Conservation (phyloP, 2,888 invertebrate species). For the Stratiomys singularior region DNA sequence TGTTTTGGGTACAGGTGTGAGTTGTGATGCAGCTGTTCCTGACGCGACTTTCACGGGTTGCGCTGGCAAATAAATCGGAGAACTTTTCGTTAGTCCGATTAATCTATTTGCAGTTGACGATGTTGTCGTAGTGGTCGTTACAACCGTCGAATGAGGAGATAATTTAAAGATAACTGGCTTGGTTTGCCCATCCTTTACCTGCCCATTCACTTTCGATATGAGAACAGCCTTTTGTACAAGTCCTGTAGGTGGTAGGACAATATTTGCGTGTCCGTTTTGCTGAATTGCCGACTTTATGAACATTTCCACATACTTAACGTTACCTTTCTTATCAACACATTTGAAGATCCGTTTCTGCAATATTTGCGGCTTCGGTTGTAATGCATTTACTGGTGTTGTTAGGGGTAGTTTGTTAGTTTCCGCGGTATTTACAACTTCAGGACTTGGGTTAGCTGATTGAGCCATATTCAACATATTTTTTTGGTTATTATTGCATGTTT, state of each 20-base stretch:
- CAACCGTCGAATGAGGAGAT: not conserved
- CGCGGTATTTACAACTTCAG: not conserved
- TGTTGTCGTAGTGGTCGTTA: not conserved
- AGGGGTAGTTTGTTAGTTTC: not conserved
- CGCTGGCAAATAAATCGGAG: not conserved
- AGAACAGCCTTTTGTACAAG: constrained; percentile 3
- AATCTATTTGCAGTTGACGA: not conserved
- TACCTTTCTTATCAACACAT: constrained; percentile 57
- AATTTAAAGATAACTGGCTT: constrained; percentile 23
- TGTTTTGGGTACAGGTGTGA: not conserved
- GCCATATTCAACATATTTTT: not conserved
- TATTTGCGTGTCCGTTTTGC: not conserved
- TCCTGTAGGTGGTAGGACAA: not conserved
- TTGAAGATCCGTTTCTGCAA: constrained; percentile 57
- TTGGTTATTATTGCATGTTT: too few relatives aligned
- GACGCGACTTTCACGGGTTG: not conserved
- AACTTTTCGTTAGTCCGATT: not conserved
- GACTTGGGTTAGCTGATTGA: not conserved
- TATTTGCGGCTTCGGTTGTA: constrained; percentile 50
- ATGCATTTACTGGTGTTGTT: not conserved
- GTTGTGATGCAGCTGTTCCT: not conserved
- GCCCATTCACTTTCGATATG: constrained; percentile 28
- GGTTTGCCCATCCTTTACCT: not conserved
- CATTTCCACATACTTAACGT: constrained; percentile 58
- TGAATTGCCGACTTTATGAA: constrained; percentile 49